Percentiles rank a stretch among this genome's conserved stretches.
phyloP scores from a whole-genome alignment of 2,888 invertebrate genomes.

The Cordilura impudica region DNA sequence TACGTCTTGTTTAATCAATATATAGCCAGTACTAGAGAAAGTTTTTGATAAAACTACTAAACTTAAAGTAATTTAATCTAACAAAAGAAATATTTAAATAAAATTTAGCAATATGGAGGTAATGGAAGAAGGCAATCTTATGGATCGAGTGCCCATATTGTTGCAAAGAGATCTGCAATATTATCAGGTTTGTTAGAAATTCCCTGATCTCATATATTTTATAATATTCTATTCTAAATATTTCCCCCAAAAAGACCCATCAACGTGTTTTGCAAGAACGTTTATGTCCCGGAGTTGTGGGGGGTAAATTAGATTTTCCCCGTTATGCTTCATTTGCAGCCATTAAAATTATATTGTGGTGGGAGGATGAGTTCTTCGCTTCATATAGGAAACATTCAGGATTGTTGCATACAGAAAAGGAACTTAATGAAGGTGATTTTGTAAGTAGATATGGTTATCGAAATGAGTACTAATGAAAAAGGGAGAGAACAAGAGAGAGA shows the following conservation, averaged over 20 bases:
- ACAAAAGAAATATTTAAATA: not conserved
- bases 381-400: slow-evolving; percentile 85
- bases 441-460: no score
- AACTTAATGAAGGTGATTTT: slow-evolving; percentile 70
- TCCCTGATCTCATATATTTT: not conserved
- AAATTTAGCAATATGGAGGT: slow-evolving; percentile 83
- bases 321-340: slow-evolving; percentile 90
- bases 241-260: slow-evolving; percentile 79
- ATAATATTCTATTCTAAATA: not conserved
- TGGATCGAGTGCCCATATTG: slow-evolving; percentile 90
- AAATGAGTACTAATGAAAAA: no score
- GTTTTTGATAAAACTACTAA: not conserved
- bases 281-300: slow-evolving; percentile 88
- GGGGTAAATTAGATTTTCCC: slow-evolving; percentile 89
- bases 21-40: not conserved
- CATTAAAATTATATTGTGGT: slow-evolving; percentile 90
- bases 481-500: no score
- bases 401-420: slow-evolving; percentile 77
- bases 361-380: slow-evolving; percentile 89
- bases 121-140: slow-evolving; percentile 93
- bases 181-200: slow-evolving; percentile 82
- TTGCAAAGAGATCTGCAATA: slow-evolving; percentile 90
- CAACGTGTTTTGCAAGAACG: slow-evolving; percentile 88
- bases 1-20: slow-evolving; percentile 45
- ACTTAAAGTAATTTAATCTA: not conserved